These are phyloP conservation scores for Saccostrea glomerata DNA, from an alignment of 1,140 invertebrate species.

Conservation along the genomic window DNA sequence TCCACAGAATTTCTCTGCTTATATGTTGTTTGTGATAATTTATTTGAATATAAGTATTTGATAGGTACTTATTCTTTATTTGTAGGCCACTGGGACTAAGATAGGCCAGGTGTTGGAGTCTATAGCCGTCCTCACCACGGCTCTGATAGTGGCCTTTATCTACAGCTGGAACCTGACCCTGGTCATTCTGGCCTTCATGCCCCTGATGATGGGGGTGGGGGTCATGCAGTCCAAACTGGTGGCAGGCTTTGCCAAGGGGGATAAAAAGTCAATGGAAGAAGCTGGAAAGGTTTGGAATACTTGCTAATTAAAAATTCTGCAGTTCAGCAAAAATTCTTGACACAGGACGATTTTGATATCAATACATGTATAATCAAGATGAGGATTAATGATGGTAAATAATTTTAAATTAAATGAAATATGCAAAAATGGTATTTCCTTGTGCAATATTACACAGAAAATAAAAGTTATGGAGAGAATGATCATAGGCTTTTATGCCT, in stretches of 20 bases:
- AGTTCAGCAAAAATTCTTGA: too few relatives aligned
- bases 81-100: not conserved
- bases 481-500: too few relatives aligned
- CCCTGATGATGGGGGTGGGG: constrained; percentile 82
- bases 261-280: constrained; percentile 58
- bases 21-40: too few relatives aligned
- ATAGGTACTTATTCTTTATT: not conserved
- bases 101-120: constrained; percentile 69
- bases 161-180: constrained; percentile 90
- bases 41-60: too few relatives aligned
- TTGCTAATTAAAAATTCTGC: not conserved
- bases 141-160: constrained; percentile 85
- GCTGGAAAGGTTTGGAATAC: constrained; percentile 56
- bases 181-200: constrained; percentile 87
- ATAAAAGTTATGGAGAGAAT: too few relatives aligned
- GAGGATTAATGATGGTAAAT: too few relatives aligned
- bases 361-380: too few relatives aligned
- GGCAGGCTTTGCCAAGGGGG: constrained; percentile 59
- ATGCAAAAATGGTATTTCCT: too few relatives aligned
- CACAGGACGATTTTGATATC: too few relatives aligned
- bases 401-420: too few relatives aligned
- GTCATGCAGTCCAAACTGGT: constrained; percentile 84
- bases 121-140: constrained; percentile 79
- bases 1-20: too few relatives aligned
- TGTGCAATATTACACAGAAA: too few relatives aligned